These are phyloP conservation scores for Protobothrops flavoviridis DNA, from an alignment of 2,113 vertebrate species.

Conservation along the genomic window DNA sequence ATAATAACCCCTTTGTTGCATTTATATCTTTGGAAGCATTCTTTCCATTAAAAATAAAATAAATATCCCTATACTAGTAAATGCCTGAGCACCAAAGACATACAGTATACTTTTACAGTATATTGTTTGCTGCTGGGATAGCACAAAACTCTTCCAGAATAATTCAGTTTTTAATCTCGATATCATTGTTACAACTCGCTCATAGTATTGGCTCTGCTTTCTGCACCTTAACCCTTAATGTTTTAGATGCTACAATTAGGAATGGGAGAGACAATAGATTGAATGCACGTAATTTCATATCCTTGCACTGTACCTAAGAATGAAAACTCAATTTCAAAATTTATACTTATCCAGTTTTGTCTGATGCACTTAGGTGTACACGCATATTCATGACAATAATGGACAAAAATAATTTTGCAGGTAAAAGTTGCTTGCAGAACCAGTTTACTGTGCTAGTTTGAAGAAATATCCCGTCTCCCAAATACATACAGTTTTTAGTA, in stretches of 20 bases:
- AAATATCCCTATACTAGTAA: neutral
- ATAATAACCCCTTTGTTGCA: neutral
- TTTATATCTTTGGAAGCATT: neutral
- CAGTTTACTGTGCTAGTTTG: neutral
- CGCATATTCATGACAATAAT: neutral
- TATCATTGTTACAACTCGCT: accelerated
- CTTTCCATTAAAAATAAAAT: neutral
- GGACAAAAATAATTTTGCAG: neutral
- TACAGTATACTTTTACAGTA: neutral
- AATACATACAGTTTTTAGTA: neutral
- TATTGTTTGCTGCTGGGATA: neutral
- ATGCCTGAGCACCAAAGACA: neutral
- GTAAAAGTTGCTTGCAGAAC: neutral
- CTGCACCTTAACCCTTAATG: neutral
- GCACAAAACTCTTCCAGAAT: accelerated
- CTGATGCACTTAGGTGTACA: neutral
- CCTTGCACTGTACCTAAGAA: neutral
- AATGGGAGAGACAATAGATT: neutral
- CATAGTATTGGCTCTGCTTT: accelerated
- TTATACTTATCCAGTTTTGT: neutral
- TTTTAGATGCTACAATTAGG: neutral
- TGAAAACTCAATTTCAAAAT: neutral
- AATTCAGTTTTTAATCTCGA: neutral
- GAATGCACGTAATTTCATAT: neutral
- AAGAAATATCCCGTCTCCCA: neutral